Percentiles rank a stretch among this genome's conserved stretches.
phyloP scores from a whole-genome alignment of 2,797 vertebrate genomes.

The Staurois parvus region DNA sequence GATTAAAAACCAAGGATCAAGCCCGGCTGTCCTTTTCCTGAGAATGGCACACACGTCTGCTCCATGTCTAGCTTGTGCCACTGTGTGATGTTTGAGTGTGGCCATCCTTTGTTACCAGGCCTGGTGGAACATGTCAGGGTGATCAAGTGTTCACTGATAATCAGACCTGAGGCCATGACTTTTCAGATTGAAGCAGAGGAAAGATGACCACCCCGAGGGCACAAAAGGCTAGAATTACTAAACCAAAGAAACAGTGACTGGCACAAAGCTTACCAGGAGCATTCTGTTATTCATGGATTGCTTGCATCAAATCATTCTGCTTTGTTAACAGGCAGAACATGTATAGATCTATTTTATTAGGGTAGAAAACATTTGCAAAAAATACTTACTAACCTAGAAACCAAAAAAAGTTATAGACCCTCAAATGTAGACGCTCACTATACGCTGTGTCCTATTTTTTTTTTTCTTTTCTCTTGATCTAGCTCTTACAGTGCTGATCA shows the following conservation, averaged over 20 bases:
- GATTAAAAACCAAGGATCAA: not conserved
- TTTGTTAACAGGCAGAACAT: no score
- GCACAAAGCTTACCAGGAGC: no score
- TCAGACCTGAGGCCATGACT: not conserved
- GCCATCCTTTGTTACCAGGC: not conserved
- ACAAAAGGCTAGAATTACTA: not conserved
- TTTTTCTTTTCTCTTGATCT: no score
- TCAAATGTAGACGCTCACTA: no score
- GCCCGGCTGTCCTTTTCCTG: not conserved
- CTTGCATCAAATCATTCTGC: no score
- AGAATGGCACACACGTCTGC: not conserved
- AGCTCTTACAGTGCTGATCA: no score
- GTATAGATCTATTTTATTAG: no score
- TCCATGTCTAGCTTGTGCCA: not conserved
- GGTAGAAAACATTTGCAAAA: no score
- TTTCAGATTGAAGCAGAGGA: not conserved
- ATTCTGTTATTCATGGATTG: no score
- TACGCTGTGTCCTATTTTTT: no score
- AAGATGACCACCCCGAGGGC: conserved; percentile 4
- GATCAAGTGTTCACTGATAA: not conserved
- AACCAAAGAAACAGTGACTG: not conserved
- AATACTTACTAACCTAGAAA: no score
- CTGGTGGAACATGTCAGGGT: not conserved
- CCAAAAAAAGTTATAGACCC: no score
- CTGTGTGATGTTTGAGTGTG: not conserved